A percentile compares a stretch with the other conserved stretches of the same genome.
phyloP scores from a whole-genome alignment of 1,140 invertebrate species.

The Drosophila seguyi region DNA sequence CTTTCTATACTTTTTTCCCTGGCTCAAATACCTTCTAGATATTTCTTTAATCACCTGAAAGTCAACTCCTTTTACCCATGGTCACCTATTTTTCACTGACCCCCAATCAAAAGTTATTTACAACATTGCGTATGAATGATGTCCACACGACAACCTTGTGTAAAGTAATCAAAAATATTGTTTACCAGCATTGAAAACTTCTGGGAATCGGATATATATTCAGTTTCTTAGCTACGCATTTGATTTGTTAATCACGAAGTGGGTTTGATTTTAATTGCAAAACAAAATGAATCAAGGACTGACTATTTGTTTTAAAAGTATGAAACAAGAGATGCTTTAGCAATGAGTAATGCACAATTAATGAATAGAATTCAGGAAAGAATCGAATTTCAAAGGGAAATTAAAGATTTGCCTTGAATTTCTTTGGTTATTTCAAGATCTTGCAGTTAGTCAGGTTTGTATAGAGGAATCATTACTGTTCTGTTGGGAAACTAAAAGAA shows the following conservation, averaged over 20 bases:
- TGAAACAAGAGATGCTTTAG: conserved; percentile 1
- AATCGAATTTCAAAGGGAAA: not conserved
- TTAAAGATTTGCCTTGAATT: not conserved
- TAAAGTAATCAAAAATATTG: conserved; percentile 1
- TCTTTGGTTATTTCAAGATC: not conserved
- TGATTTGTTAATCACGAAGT: not conserved
- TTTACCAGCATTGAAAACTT: conserved; percentile 17
- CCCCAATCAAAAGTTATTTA: conserved; percentile 47
- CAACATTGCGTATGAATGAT: conserved; percentile 50
- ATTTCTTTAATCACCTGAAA: not conserved
- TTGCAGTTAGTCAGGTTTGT: not conserved
- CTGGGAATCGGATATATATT: conserved; percentile 6
- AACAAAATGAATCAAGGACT: not conserved
- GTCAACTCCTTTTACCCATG: not conserved
- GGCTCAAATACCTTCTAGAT: conserved; percentile 1
- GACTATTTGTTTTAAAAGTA: not conserved
- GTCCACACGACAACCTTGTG: conserved; percentile 19
- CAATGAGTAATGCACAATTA: not conserved
- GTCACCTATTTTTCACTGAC: conserved; percentile 44
- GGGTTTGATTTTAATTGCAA: not conserved
- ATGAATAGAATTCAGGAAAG: not conserved
- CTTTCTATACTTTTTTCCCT: not conserved
- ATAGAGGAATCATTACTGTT: not conserved
- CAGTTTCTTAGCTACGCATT: not conserved
- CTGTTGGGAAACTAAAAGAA: not conserved